Evolutionary conservation across 1,140 invertebrate species (phyloP).

Genomic region (Pissodes strobi): DNA sequence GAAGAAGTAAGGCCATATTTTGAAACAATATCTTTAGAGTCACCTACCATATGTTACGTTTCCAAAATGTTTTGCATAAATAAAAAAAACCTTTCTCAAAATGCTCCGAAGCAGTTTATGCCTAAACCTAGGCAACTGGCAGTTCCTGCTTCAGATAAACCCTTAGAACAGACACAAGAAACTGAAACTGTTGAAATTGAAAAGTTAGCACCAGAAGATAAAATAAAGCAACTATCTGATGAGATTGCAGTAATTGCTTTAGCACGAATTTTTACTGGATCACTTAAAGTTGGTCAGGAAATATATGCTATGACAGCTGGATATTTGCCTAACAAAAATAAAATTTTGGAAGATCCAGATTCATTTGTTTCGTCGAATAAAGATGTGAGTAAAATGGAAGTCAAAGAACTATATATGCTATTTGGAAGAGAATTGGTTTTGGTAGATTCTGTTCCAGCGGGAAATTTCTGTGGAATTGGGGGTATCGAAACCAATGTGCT

Average conservation of each 20-base stretch:
- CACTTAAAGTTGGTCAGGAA: conserved; percentile 74
- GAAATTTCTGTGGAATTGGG: conserved; percentile 88
- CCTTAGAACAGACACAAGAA: conserved; percentile 16
- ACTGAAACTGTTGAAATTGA: not conserved
- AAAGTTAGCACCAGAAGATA: conserved; percentile 39
- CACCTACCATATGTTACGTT: conserved; percentile 86
- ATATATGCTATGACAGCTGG: conserved; percentile 86
- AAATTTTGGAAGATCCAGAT: conserved; percentile 38
- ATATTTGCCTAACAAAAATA: conserved; percentile 52
- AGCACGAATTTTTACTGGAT: conserved; percentile 92
- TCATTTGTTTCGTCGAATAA: conserved; percentile 54
- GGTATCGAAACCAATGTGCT: conserved; percentile 82
- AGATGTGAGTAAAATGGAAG: conserved; percentile 60
- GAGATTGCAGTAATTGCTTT: conserved; percentile 88
- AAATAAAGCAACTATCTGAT: conserved; percentile 36
- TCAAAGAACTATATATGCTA: conserved; percentile 83
- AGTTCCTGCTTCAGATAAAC: conserved; percentile 10
- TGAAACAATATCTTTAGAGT: conserved; percentile 73
- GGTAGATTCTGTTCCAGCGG: conserved; percentile 80
- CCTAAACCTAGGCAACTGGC: conserved; percentile 34
- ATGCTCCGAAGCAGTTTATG: conserved; percentile 44
- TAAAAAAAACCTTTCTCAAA: conserved; percentile 61
- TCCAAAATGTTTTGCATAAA: conserved; percentile 95
- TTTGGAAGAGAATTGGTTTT: conserved; percentile 92
- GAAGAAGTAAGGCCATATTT: conserved; percentile 42